Evolutionary conservation across 2,113 vertebrate genomes (phyloP), one percentile per base, ranked within the genome.

Genomic region (Orientallactaga bullata): DNA sequence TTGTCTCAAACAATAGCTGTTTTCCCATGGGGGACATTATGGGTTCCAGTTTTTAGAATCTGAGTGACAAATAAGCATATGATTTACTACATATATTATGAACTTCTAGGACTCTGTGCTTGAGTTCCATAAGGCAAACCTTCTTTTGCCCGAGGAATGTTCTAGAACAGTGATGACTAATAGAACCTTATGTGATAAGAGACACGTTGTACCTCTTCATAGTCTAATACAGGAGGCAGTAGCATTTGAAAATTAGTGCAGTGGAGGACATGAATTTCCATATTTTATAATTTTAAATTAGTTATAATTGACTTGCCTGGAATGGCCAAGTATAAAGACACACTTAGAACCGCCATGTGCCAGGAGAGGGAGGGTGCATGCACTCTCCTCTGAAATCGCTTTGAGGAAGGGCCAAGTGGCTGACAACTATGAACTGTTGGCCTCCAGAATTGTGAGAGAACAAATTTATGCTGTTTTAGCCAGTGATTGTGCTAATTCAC

Each of bases 331-430:
- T 17, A 5, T 35, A 20, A 39, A 77, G 32, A 51, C 39, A 61
- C 3, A 2, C 1, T 42, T 0, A 2, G 26, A 69, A 23, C 15
- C 47, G 0, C 9, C 1, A 18, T 37, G 10, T 26, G 21, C 16
- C 24, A 21, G 9, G 37, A n/a, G 47, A 61, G 2, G 4, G 17
- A 18, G 51, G 60, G 26, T 47, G 42, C 5, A 47, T 47, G 42
- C 5, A 47, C 8, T 47, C 42, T 47, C 42, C 42, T 47, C 5
- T 8, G 8, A 47, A 8, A 47, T 47, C 42, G 8, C 8, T 47
- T 47, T 47, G 42, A 47, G 8, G 5, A 47, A 8, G 5, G 8
- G 42, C 42, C 5, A 47, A 47, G 5, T 47, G 5, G 42, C 42
- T 47, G 42, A 47, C 42, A 47, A 5, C 42, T 47, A 47, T 47